These are phyloP conservation scores for Ornithoptera alexandrae DNA, from an alignment of 2,888 invertebrate species.

Conservation along the genomic window DNA sequence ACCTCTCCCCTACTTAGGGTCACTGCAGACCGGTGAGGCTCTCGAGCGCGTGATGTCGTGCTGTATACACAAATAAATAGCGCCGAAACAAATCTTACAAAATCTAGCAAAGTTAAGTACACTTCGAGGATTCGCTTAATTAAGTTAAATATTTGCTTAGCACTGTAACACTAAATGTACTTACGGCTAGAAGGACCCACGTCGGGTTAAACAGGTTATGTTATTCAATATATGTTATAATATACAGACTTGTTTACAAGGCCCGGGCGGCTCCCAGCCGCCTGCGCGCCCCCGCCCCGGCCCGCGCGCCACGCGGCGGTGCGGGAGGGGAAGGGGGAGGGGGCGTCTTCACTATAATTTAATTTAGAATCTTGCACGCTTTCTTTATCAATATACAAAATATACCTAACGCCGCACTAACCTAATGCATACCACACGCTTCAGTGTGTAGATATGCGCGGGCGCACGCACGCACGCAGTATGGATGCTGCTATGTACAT, in stretches of 20 bases:
- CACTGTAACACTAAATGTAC: constrained; percentile 11
- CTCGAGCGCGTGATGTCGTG: too few relatives aligned
- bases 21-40: too few relatives aligned
- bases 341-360: constrained; percentile 55
- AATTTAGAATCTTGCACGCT: constrained; percentile 76
- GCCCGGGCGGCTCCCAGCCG: constrained; percentile 58
- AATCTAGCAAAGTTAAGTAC: constrained; percentile 32
- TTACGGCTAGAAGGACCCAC: constrained; percentile 13
- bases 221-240: constrained; percentile 26
- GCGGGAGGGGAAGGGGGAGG: constrained; percentile 31
- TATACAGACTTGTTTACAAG: constrained; percentile 62
- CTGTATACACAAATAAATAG: too few relatives aligned
- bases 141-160: neutral
- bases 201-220: neutral
- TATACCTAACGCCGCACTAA: neutral
- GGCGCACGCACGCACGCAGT: too few relatives aligned
- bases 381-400: constrained; percentile 44
- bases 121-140: constrained; percentile 29
- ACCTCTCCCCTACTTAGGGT: too few relatives aligned
- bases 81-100: too few relatives aligned
- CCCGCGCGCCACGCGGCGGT: too few relatives aligned
- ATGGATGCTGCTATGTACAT: too few relatives aligned
- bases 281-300: constrained; percentile 30
- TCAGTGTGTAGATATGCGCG: neutral
- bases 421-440: neutral